phyloP scores from a whole-genome alignment of 2,113 vertebrate genomes.

The Ophthalmotilapia sp. region DNA sequence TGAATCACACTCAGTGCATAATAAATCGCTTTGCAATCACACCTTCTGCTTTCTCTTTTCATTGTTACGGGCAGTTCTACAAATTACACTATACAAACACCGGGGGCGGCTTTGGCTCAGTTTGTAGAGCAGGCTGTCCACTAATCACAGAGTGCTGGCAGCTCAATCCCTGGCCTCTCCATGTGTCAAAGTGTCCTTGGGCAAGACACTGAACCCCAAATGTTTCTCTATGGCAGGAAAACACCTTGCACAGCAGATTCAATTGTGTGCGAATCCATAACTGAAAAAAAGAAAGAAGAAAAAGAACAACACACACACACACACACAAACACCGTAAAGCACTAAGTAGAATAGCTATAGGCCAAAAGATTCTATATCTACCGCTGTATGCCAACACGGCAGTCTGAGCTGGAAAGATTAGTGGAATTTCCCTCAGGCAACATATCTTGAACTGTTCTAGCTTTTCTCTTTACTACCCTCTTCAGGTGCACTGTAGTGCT shows the following conservation, averaged over 20 bases:
- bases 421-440: not conserved
- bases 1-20: not conserved
- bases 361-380: not conserved
- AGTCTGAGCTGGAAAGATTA: not conserved
- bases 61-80: not conserved
- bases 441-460: not conserved
- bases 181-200: not conserved
- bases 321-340: not conserved
- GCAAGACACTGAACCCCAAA: not conserved
- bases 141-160: not conserved
- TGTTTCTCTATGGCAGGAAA: not conserved
- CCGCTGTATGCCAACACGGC: not conserved
- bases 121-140: not conserved
- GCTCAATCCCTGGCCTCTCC: not conserved
- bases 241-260: not conserved
- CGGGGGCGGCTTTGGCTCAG: not conserved
- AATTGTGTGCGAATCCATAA: not conserved
- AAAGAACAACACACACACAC: not conserved
- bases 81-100: not conserved
- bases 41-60: not conserved
- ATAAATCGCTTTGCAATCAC: not conserved
- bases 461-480: not conserved
- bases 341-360: not conserved
- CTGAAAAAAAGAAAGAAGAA: not conserved
- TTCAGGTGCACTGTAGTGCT: not conserved